Base-by-base conservation (phyloP, 2,797 vertebrate species). In the Microctenopoma steveboyesi region DNA sequence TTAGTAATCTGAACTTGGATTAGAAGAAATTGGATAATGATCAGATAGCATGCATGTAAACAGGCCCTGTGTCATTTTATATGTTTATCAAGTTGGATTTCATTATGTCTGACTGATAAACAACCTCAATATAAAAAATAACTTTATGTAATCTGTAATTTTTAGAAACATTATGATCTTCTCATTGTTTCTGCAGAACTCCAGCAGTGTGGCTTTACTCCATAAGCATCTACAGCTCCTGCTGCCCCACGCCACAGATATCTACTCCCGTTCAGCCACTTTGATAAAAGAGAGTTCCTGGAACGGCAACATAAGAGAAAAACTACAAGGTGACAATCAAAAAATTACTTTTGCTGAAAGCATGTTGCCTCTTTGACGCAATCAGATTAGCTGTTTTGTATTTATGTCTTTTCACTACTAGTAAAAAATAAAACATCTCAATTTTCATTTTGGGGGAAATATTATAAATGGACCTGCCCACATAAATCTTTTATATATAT, bases 211-310 rank as follows among this genome's bases (percentile, higher is more conserved):
- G 81, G 95, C 97, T 10, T 89, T 99, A 46, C 96, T 99, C 45
- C 97, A 99, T 93, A 99, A 99, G 71, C 98, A 99, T 70, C 95
- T 99, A 50, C 97, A 98, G 86, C 96, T 99, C 27, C 92, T 99
- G 50, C 85, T 99, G 86, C 97, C 97, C 67, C 97, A 99, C 18
- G 96, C 97, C 71, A 97, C 96, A 4, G 97, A 99, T 52, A 98
- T 98, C 85, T 98, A 96, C 86, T 95, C 95, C 55, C 96, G 98
- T 75, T 99, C 97, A 4, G 95, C 96, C 33, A 90, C 93, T 0
- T 87, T 99, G 76, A 93, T 99, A 9, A 96, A 95, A 76, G 97
- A 99, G 84, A 99, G 97, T 78, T 96, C 97, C 58, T 96, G 97
- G 95, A 99, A 98, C 57, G 96, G 97, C 49, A 98, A 95, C 43